Base-by-base conservation (phyloP, 2,888 invertebrate species). In the Drosophila fungiperda region DNA sequence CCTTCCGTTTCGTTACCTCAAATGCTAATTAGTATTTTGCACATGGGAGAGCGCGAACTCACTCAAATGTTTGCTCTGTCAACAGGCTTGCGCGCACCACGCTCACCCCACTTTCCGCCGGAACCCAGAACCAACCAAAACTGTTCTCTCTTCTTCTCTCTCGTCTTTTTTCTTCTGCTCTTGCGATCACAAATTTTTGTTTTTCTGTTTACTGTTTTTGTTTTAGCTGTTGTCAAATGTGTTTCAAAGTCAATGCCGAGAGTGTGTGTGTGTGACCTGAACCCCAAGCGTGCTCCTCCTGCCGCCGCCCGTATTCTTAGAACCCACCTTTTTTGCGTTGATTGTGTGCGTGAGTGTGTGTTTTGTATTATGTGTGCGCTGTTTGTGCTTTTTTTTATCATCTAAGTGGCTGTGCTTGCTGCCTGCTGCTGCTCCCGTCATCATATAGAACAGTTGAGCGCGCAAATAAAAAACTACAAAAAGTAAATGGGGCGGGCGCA, bases 191-290 rank as follows among this genome's bases (percentile, higher is more conserved):
- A 68, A 68, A 52, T 32, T 48, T 42, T 35, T 23, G 29, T 45
- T 69, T 7, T 20, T n/a, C 12, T 32, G 42, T 26, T 20, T 29
- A 36, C 67, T 60, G 60, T 53, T 62, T 53, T 40, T 66, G 65
- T 54, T 52, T 48, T 26, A 54, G 52, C 36, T 54, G 68, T 76
- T 78, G 82, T 90, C 92, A 92, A 92, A 92, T 86, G 78, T 86
- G 83, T 89, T 92, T 92, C 92, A 92, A 92, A 92, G 92, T 91
- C 92, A 91, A 84, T 89, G 90, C 64, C 80, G 73, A 29, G 29
- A 29, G 87, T 55, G 52, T 55, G 80, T 70, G 78, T 55, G 63
- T 72, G 70, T 72, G 80, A 71, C 67, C 73, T 62, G 63, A 76
- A 67, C 82, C 69, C 57, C 65, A 68, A 54, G 63, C 8, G 20